Base-by-base conservation (phyloP, 2,888 invertebrate species). In the Leucoptera coffeella region DNA sequence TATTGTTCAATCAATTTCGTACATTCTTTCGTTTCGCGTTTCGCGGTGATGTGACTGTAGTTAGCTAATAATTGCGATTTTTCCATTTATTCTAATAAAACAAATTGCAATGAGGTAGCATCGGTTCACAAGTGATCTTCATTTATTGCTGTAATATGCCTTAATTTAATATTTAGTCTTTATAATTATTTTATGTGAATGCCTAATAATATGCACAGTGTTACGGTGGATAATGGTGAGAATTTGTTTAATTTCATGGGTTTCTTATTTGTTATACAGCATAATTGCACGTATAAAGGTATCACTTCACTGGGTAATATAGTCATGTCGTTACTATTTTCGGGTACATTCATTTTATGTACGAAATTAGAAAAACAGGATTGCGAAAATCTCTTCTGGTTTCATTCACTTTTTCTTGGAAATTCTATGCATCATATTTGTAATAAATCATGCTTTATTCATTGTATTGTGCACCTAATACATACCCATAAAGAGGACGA, bases 81-180 rank as follows among this genome's bases (percentile, higher is more conserved):
- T 8, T 11, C 29, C 15, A 21, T 9, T 17, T 25, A n/a, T 38
- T 36, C 33, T 14, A 38, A 35, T 38, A 38, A 40, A 38, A 32
- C 40, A 38, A 37, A 33, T 46, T 59, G 57, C 55, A 42, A 67
- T 69, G 65, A 53, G 64, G 55, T 67, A 69, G 64, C 65, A 55
- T 38, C 44, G 42, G 42, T 41, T 39, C 42, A 40, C 33, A 34
- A 38, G 35, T 41, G 40, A 39, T 40, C 37, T 43, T 33, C 36
- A 39, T 44, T 39, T 49, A 55, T 43, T 50, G 43, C 40, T 47
- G 36, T 65, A 65, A 51, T 65, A 67, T 69, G 65, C 55, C 64
- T 55, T 69, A 60, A 60, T 38, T 47, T 43, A 49, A 51, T 54
- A 58, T 49, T 51, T 54, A 52, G 45, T 56, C 46, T 46, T 45